Evolutionary conservation across 2,797 vertebrate species (phyloP).

Genomic region (Rhadinocentrus ornatus): DNA sequence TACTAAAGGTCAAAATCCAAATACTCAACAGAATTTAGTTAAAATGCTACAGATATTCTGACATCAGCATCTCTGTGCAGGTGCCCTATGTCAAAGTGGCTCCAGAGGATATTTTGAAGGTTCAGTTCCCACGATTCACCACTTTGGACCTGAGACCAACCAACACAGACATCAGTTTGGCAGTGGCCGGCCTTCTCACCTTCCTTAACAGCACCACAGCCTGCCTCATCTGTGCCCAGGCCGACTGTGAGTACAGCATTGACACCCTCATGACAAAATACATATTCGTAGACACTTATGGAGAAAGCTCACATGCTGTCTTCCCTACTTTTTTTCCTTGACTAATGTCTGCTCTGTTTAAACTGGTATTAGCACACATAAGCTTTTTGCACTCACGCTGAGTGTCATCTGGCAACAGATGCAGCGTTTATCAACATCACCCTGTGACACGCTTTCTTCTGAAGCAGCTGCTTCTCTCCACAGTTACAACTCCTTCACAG

Average conservation of each 20-base stretch:
- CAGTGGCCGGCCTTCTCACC: slow-evolving; percentile 93
- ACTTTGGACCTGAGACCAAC: slow-evolving; percentile 96
- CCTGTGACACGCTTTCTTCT: slow-evolving; percentile 45
- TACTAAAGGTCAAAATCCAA: slow-evolving; percentile 5
- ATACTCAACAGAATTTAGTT: background rate
- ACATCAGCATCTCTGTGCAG: slow-evolving; percentile 73
- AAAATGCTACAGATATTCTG: slow-evolving; percentile 26
- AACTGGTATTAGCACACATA: slow-evolving; percentile 48
- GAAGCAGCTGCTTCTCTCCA: slow-evolving; percentile 59
- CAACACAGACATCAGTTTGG: slow-evolving; percentile 96
- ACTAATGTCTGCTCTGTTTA: slow-evolving; percentile 46
- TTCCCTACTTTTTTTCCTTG: slow-evolving; percentile 37
- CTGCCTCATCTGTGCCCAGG: slow-evolving; percentile 98
- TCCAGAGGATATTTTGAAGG: slow-evolving; percentile 95
- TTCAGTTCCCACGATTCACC: slow-evolving; percentile 97
- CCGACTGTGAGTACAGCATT: slow-evolving; percentile 91
- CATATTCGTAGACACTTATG: slow-evolving; percentile 19
- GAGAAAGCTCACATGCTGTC: slow-evolving; percentile 15
- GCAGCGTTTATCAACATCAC: slow-evolving; percentile 54
- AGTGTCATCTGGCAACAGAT: slow-evolving; percentile 65
- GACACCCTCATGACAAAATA: slow-evolving; percentile 32
- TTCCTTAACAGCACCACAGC: slow-evolving; percentile 97
- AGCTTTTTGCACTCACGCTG: slow-evolving; percentile 22
- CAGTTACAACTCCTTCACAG: slow-evolving; percentile 33
- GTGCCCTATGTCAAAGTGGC: slow-evolving; percentile 99